These are phyloP conservation scores for Tribolium madens DNA, from an alignment of 1,140 invertebrate genomes.

Conservation along the genomic window DNA sequence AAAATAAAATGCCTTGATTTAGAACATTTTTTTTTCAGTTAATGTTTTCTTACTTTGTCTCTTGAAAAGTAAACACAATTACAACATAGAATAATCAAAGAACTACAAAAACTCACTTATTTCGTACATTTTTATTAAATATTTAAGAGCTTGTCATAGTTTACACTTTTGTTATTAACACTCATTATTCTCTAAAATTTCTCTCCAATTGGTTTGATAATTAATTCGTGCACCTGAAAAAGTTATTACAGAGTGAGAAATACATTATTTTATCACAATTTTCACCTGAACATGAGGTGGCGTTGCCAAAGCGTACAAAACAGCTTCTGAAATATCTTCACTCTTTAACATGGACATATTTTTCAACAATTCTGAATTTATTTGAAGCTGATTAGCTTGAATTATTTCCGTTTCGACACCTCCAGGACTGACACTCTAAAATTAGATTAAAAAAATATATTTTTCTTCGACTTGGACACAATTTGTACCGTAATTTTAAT, in stretches of 20 bases:
- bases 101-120: too few relatives aligned
- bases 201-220: conserved; percentile 45
- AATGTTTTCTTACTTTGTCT: too few relatives aligned
- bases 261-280: background rate
- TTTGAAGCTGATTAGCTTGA: background rate
- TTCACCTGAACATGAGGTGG: conserved; percentile 73
- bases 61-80: too few relatives aligned
- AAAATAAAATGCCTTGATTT: too few relatives aligned
- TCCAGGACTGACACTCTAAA: conserved; percentile 28
- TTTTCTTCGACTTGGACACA: background rate
- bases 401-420: background rate
- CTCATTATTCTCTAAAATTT: background rate
- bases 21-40: too few relatives aligned
- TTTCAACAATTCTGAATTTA: conserved; percentile 25
- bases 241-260: background rate
- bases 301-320: conserved; percentile 71
- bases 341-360: conserved; percentile 63
- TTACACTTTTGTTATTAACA: too few relatives aligned
- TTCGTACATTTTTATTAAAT: too few relatives aligned
- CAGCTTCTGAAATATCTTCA: conserved; percentile 70
- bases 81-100: too few relatives aligned
- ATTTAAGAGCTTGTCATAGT: too few relatives aligned
- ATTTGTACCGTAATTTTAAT: conserved; percentile 22
- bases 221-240: conserved; percentile 46
- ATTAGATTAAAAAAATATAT: background rate